Conservation (phyloP, 2,888 invertebrate genomes). For the Drosophila meridiana region DNA sequence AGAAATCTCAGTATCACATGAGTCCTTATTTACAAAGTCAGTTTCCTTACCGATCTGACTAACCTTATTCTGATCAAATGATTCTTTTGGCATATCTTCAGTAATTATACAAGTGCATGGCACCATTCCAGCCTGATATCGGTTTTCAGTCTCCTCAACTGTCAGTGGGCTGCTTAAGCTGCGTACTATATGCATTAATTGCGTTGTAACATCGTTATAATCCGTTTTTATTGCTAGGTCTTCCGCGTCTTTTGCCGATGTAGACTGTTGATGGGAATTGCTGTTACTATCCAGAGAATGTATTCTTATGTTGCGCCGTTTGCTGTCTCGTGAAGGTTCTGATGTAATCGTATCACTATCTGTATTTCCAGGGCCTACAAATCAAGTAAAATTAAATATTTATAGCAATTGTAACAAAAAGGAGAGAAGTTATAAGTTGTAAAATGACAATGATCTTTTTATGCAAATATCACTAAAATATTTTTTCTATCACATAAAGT, state of each 20-base stretch:
- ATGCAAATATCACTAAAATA: too few relatives aligned
- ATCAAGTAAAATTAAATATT: constrained; percentile 1
- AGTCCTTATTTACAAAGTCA: constrained; percentile 1
- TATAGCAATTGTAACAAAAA: neutral
- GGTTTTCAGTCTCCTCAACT: constrained; percentile 50
- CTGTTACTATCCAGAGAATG: constrained; percentile 73
- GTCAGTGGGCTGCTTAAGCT: constrained; percentile 48
- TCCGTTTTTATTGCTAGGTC: constrained; percentile 8
- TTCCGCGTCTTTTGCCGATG: constrained; percentile 21
- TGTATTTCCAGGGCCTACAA: constrained; percentile 65
- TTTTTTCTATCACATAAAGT: too few relatives aligned
- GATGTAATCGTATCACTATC: constrained; percentile 81
- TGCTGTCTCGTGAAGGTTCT: constrained; percentile 80
- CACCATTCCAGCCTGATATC: constrained; percentile 59
- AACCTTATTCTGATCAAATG: neutral
- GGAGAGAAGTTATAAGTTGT: too few relatives aligned
- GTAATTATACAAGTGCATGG: constrained; percentile 75
- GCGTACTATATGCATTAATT: constrained; percentile 63
- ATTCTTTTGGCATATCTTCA: constrained; percentile 48
- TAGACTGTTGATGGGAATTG: constrained; percentile 44
- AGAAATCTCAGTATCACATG: constrained; percentile 16
- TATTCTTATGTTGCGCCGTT: constrained; percentile 36
- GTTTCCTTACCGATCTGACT: constrained; percentile 5
- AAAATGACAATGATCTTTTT: too few relatives aligned
- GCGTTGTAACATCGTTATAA: constrained; percentile 53